Evolutionary conservation across 2,888 invertebrate genomes (phyloP).

Genomic region (Megaustenia siamemsis): DNA sequence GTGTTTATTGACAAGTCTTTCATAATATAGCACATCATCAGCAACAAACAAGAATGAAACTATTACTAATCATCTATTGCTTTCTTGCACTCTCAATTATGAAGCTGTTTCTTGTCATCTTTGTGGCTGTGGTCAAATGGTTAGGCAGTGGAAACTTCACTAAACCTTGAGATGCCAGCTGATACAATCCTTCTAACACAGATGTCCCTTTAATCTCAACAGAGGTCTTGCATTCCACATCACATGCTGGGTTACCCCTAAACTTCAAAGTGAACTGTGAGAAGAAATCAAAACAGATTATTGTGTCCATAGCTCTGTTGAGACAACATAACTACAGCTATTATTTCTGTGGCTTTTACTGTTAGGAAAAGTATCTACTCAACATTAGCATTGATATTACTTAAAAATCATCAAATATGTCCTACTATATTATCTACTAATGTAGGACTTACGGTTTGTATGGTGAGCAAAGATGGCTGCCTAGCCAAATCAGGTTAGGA

Average conservation of each 20-base stretch:
- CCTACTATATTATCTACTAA: too few species aligned
- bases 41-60: not conserved
- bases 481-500: too few species aligned
- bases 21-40: not conserved
- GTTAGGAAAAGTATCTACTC: too few species aligned
- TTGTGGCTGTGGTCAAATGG: conserved; percentile 37
- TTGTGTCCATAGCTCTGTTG: not conserved
- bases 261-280: conserved; percentile 40
- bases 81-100: conserved; percentile 33
- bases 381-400: too few species aligned
- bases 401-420: too few species aligned
- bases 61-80: not conserved
- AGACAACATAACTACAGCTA: not conserved
- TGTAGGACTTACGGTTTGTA: too few species aligned
- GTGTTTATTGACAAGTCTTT: too few species aligned
- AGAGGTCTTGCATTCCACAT: conserved; percentile 11
- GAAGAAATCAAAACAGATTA: not conserved
- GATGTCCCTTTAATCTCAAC: conserved; percentile 46
- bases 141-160: conserved; percentile 48
- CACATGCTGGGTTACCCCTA: not conserved
- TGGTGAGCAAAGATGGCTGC: too few species aligned
- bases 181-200: conserved; percentile 41
- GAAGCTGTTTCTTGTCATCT: conserved; percentile 37
- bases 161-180: conserved; percentile 32
- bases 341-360: too few species aligned